These are phyloP conservation scores for Agrypnia vestita DNA, from an alignment of 1,140 invertebrate genomes.

Conservation along the genomic window DNA sequence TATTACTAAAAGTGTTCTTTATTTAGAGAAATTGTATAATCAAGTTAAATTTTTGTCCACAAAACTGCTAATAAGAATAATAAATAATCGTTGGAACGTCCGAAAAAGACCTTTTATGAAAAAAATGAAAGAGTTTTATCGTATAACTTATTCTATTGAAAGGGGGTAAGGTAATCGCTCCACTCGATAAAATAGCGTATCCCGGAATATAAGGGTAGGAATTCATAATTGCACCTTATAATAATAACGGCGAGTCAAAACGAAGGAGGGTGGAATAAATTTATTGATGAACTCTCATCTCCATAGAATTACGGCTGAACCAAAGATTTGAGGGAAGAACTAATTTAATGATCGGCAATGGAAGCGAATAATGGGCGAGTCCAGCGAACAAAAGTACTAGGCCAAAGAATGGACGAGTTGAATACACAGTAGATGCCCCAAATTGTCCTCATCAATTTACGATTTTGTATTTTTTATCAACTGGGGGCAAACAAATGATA, in stretches of 20 bases:
- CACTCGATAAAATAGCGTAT: not conserved
- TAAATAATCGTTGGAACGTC: no score
- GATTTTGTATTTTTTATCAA: not conserved
- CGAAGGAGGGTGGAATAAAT: not conserved
- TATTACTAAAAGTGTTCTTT: no score
- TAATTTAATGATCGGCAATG: slow-evolving; percentile 8
- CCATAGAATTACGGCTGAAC: slow-evolving; percentile 2
- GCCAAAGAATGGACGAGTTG: not conserved
- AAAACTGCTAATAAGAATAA: no score
- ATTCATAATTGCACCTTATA: not conserved
- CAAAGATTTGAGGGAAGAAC: slow-evolving; percentile 13
- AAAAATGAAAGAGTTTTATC: no score
- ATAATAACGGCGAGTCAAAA: not conserved
- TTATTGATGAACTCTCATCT: slow-evolving; percentile 14
- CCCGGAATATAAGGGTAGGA: not conserved
- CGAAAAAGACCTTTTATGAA: no score
- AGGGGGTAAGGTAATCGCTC: not conserved
- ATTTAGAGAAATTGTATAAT: no score
- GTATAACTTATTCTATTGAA: not conserved
- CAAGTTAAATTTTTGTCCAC: no score
- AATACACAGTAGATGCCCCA: not conserved
- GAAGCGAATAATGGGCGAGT: slow-evolving; percentile 1
- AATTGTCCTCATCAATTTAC: slow-evolving; percentile 21
- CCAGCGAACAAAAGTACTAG: slow-evolving; percentile 3
- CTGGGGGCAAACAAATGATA: not conserved